Evolutionary conservation across 2,113 vertebrate species (phyloP), one percentile per base, ranked within the genome.

Genomic region (Otolemur garnettii): DNA sequence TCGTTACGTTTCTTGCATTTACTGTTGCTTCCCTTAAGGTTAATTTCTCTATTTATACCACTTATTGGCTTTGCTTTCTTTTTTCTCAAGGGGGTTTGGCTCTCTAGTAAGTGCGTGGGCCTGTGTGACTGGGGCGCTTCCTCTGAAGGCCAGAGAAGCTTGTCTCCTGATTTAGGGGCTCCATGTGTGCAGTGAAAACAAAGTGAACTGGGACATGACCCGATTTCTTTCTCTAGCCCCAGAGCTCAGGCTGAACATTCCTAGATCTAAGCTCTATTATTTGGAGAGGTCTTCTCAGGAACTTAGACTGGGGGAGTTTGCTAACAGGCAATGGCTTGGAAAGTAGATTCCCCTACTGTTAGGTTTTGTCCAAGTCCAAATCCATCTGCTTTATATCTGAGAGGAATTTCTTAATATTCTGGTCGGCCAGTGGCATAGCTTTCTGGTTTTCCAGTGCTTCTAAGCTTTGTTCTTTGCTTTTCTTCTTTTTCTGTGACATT

Each of bases 381-480:
- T 33, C 6, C 57, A 84, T 92, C 71, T 85, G 55, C 28, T 93
- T 90, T 79, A 21, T 57, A 72, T 55, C 64, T 35, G 62, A 64
- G 6, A 78, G 85, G 77, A 79, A 93, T 71, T 55, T 42, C 71
- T 88, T 84, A 69, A 35, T 89, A 79, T 57, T 55, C 38, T 95
- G 84, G 55, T 84, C 55, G 89, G 60, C 77, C 85, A 87, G 62
- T 50, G 26, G 35, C n/a, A n/a, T 21, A 62, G 62, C 15, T 42
- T 83, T 86, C 74, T 83, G 90, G 60, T 83, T 84, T 53, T 24
- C 74, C 57, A 82, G 59, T 87, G 59, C 6, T 33, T 60, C 42
- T 62, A 14, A 62, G 12, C 38, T 68, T 75, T 75, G 19, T 59
- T 82, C 30, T 81, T 64, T 82, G 26, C 38, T 15, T 33, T 66